Evolutionary conservation across 2,888 invertebrate genomes (phyloP).

Genomic region (Ophion ventricosus): DNA sequence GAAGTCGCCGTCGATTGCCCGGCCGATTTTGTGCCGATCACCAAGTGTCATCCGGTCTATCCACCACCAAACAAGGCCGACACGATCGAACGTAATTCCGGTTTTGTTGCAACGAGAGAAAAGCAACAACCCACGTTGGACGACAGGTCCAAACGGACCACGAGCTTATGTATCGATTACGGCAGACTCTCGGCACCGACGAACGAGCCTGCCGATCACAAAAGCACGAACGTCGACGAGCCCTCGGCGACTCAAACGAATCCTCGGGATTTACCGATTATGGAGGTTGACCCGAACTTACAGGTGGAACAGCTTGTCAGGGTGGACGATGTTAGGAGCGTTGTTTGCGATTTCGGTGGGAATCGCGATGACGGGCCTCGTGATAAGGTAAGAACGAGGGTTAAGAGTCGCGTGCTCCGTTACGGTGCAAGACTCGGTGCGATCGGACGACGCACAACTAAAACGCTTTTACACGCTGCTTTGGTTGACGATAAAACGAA

Average conservation of each 20-base stretch:
- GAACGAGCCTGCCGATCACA: slow-evolving; percentile 34
- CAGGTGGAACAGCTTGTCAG: slow-evolving; percentile 35
- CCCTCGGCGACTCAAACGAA: slow-evolving; percentile 29
- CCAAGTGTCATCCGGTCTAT: slow-evolving; percentile 81
- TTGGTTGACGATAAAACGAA: slow-evolving; percentile 3
- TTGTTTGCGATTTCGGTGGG: slow-evolving; percentile 59
- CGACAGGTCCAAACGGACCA: slow-evolving; percentile 5
- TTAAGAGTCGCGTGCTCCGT: slow-evolving; percentile 76
- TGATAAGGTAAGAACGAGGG: slow-evolving; percentile 81
- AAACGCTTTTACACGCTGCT: slow-evolving; percentile 58
- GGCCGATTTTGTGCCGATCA: slow-evolving; percentile 79
- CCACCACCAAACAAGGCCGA: slow-evolving; percentile 78
- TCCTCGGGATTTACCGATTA: slow-evolving; percentile 6
- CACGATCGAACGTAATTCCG: slow-evolving; percentile 41
- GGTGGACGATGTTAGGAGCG: slow-evolving; percentile 52
- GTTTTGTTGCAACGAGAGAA: slow-evolving; percentile 51
- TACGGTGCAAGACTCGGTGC: slow-evolving; percentile 46
- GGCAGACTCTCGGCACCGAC: slow-evolving; percentile 25
- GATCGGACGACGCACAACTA: slow-evolving; percentile 40
- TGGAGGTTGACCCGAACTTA: slow-evolving; percentile 5
- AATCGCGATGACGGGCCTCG: slow-evolving; percentile 61
- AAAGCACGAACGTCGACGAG: background rate
- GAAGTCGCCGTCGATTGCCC: slow-evolving; percentile 82
- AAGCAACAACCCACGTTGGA: slow-evolving; percentile 41
- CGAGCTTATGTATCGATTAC: slow-evolving; percentile 18